Base-by-base conservation (phyloP, 2,797 vertebrate species). In the Aplochiton taeniatus region DNA sequence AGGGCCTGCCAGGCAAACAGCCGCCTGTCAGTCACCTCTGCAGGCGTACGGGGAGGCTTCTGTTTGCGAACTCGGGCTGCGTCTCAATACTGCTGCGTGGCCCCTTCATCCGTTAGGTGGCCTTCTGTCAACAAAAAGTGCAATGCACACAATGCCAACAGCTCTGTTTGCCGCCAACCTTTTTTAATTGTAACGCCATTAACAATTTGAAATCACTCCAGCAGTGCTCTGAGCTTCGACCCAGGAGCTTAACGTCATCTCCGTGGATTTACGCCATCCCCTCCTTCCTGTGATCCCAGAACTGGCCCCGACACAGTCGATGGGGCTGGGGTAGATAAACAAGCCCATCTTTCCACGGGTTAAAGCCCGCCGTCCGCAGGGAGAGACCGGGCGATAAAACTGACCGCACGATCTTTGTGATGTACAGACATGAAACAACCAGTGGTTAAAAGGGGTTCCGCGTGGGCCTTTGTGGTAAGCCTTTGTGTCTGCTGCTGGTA, bases 381-480 rank as follows among this genome's bases (percentile, higher is more conserved):
- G 78, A 77, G 76, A 80, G 80, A 77, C 73, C 63, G 73, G 72
- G 75, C 78, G 78, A 88, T 87, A 86, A 87, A 90, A 83, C 81
- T 74, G 76, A 69, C 68, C 68, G 72, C 76, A 57, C 80, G 76
- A 80, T 76, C 66, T 72, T n/a, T 76, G 82, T 90, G 89, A 91
- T 90, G 91, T 91, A 91, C 85, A 76, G 86, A 86, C 81, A 78
- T 82, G 66, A 81, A 83, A 82, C 63, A 78, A 86, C 88, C 77
- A 76, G 70, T 81, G 65, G 45, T 65, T 77, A 4, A 55, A 42
- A 18, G n/a, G 44, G 42, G 17, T 14, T 45, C 14, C 18, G 57
- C 45, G 41, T 69, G 63, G 58, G 44, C 66, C 63, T 69, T 63
- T 12, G 71, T 58, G 13, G 41, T 58, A 13, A n/a, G 43, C 45